Evolutionary conservation across 2,888 invertebrate genomes (phyloP), one percentile per base, ranked within the genome.

Genomic region (Drosophila kokeensis): DNA sequence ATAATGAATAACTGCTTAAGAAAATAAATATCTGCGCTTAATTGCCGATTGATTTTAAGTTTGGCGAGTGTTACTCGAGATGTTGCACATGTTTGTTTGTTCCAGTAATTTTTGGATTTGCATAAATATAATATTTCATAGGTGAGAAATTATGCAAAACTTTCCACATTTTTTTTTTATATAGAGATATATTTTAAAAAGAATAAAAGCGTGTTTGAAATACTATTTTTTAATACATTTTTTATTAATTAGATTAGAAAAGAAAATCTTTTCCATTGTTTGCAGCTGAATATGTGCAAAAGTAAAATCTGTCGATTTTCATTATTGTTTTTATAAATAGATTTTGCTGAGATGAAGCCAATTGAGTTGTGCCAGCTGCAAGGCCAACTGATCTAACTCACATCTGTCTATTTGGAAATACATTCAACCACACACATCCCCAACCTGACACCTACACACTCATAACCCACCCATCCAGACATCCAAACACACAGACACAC

Each of bases 21-120:
- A 48, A 76, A 77, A 83, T 88, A 82, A 79, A 82, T 79, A 69
- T 54, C 18, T 60, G 64, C 67, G 69, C 81, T 76, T 75, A 82
- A 83, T 70, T 66, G 77, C 38, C 59, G 77, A 88, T 78, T 80
- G 87, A 90, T 88, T 86, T 80, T 82, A 53, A 62, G 76, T 62
- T 67, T 40, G 67, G 7, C 54, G 53, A 78, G 89, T 87, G 89
- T 79, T 70, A 76, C 75, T 59, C 71, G 87, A 90, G 59, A 75
- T 78, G 60, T 81, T 52, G 84, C 90, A 88, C 75, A 90, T 90
- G 82, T 79, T 73, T 49, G 49, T 48, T 45, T 53, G 18, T 4
- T 49, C 18, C 1, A 21, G n/a, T n/a, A 24, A 15, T 36, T 59
- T 59, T 24, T 21, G 52, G 8, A 49, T 61, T 78, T 70, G 75